Evolutionary conservation across 1,140 invertebrate genomes (phyloP).

Genomic region (Lycorma delicatula): DNA sequence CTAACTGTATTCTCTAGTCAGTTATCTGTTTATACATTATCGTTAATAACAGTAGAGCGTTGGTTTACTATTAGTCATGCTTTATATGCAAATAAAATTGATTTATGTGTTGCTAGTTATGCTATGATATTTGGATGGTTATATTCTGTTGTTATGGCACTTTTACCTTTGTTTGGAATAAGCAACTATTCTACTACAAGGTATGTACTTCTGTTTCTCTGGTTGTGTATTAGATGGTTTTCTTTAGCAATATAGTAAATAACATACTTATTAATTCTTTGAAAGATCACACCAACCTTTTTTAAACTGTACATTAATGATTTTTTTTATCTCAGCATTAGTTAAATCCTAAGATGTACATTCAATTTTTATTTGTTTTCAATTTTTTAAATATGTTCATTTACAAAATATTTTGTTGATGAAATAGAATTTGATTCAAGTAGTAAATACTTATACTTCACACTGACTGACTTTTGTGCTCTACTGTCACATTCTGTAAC

Average conservation of each 20-base stretch:
- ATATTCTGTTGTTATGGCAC: constrained; percentile 45
- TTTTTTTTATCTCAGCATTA: too few species aligned
- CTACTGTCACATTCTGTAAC: too few species aligned
- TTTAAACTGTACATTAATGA: not conserved
- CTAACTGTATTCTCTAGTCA: constrained; percentile 58
- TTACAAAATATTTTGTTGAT: too few species aligned
- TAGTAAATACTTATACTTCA: too few species aligned
- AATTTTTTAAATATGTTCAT: too few species aligned
- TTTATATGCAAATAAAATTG: constrained; percentile 51
- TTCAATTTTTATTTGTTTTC: too few species aligned
- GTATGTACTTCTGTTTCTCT: constrained; percentile 24
- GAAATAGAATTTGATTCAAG: too few species aligned
- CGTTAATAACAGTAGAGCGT: constrained; percentile 54
- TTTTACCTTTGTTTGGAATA: constrained; percentile 48
- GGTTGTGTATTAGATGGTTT: not conserved
- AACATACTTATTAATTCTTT: not conserved
- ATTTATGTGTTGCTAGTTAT: constrained; percentile 42
- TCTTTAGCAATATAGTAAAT: too few species aligned
- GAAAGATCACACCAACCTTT: not conserved
- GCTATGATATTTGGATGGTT: constrained; percentile 50
- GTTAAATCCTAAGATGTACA: too few species aligned
- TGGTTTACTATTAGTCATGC: constrained; percentile 56
- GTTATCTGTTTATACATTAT: constrained; percentile 56
- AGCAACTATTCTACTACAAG: constrained; percentile 46
- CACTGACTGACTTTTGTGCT: too few species aligned